phyloP scores from a whole-genome alignment of 2,888 invertebrate species.

The Agrochola litura region DNA sequence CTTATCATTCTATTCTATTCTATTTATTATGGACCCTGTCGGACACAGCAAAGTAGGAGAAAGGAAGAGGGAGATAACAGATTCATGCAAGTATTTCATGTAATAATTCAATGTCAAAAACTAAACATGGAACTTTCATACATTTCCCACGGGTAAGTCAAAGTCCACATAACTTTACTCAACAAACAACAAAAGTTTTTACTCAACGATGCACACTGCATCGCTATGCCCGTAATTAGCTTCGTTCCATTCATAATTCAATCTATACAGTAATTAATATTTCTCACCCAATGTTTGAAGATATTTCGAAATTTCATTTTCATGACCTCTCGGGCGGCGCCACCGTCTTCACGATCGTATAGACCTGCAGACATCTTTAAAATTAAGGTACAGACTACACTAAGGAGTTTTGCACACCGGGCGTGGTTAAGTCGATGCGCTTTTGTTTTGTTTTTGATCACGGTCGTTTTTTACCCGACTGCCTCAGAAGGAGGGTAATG shows the following conservation, averaged over 20 bases:
- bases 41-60: not conserved
- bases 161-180: not conserved
- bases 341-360: slow-evolving; percentile 80
- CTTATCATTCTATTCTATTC: too few species aligned
- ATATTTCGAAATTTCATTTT: slow-evolving; percentile 86
- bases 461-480: not conserved
- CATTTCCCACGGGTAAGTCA: slow-evolving; percentile 44
- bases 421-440: not conserved
- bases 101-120: slow-evolving; percentile 25
- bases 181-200: slow-evolving; percentile 21
- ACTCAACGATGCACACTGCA: slow-evolving; percentile 26
- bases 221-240: not conserved
- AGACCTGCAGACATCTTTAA: slow-evolving; percentile 72
- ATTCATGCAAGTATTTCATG: not conserved
- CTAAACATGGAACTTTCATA: slow-evolving; percentile 13
- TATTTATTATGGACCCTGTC: not conserved
- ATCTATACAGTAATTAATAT: slow-evolving; percentile 51
- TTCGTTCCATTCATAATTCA: slow-evolving; percentile 19
- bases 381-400: not conserved
- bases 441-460: not conserved
- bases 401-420: not conserved
- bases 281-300: slow-evolving; percentile 87
- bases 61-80: not conserved
- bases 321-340: slow-evolving; percentile 79
- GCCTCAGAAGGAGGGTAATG: too few species aligned